These are phyloP conservation scores for Luffia ferchaultella DNA, from an alignment of 2,888 invertebrate species.

Conservation along the genomic window DNA sequence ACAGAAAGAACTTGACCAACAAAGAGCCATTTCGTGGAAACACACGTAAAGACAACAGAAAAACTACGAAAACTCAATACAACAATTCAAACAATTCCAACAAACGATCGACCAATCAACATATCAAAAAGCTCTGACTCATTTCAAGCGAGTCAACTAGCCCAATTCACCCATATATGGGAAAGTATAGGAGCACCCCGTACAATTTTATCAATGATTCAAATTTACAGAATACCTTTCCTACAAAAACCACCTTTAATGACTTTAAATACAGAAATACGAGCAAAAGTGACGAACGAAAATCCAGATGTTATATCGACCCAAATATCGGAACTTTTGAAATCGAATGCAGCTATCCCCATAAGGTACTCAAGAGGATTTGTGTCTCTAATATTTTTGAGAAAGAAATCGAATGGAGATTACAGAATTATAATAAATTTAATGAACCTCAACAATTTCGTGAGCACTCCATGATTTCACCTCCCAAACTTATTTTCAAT, in stretches of 20 bases:
- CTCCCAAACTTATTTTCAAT: constrained; percentile 12
- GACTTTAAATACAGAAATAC: constrained; percentile 8
- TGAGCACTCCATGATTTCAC: constrained; percentile 11
- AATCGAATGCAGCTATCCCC: constrained; percentile 7
- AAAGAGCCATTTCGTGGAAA: too few relatives aligned
- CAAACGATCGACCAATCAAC: too few relatives aligned
- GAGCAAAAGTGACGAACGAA: too few relatives aligned
- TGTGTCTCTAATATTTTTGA: constrained; percentile 12
- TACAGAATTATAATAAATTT: constrained; percentile 13
- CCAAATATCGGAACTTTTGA: too few relatives aligned
- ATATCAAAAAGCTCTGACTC: too few relatives aligned
- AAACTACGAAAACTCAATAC: too few relatives aligned
- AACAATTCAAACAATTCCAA: too few relatives aligned
- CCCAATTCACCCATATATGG: too few relatives aligned
- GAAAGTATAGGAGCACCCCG: constrained; percentile 8
- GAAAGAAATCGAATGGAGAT: constrained; percentile 11
- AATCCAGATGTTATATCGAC: too few relatives aligned
- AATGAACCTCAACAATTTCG: constrained; percentile 12
- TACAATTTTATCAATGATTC: constrained; percentile 7
- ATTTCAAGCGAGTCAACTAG: too few relatives aligned
- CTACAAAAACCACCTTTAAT: constrained; percentile 4
- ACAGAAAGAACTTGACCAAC: too few relatives aligned
- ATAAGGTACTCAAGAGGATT: constrained; percentile 8
- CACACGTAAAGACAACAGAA: too few relatives aligned
- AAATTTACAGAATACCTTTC: constrained; percentile 9